Evolutionary conservation across 2,113 vertebrate species (phyloP).

Genomic region (Lethenteron camtschaticum): DNA sequence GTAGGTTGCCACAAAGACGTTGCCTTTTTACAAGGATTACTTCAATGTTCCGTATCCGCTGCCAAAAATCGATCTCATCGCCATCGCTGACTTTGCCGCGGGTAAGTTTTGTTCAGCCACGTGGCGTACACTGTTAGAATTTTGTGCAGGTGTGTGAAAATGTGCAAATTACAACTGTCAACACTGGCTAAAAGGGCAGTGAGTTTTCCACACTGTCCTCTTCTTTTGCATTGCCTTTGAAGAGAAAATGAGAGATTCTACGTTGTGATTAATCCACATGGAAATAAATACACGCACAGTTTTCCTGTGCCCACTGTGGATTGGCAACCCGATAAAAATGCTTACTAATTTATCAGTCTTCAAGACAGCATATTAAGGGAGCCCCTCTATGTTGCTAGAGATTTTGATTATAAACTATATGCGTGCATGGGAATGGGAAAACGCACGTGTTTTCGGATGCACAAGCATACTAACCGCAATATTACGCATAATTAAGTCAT

Average conservation of each 20-base stretch:
- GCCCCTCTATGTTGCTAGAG: too few relatives aligned
- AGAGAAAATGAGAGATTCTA: too few relatives aligned
- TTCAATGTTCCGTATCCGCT: conserved; percentile 95
- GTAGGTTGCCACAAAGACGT: conserved; percentile 92
- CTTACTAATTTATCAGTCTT: conserved; percentile 6
- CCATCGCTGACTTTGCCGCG: conserved; percentile 98
- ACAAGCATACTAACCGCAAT: too few relatives aligned
- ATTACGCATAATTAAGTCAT: too few relatives aligned
- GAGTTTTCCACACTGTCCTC: too few relatives aligned
- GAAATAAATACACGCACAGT: too few relatives aligned
- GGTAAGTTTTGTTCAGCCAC: conserved; percentile 33
- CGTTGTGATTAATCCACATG: too few relatives aligned
- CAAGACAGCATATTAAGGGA: neutral
- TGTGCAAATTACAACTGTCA: neutral
- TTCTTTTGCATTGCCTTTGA: too few relatives aligned
- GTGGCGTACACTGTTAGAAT: neutral
- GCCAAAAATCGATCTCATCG: conserved; percentile 99
- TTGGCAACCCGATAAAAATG: conserved; percentile 23
- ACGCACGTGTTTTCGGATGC: too few relatives aligned
- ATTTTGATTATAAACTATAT: too few relatives aligned
- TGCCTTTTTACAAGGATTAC: conserved; percentile 99
- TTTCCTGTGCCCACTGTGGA: conserved; percentile 16
- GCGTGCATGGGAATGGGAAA: too few relatives aligned
- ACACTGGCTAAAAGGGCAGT: too few relatives aligned
- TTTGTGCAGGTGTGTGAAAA: neutral